phyloP scores from a whole-genome alignment of 2,797 vertebrate species.

The Myotis vivesi region DNA sequence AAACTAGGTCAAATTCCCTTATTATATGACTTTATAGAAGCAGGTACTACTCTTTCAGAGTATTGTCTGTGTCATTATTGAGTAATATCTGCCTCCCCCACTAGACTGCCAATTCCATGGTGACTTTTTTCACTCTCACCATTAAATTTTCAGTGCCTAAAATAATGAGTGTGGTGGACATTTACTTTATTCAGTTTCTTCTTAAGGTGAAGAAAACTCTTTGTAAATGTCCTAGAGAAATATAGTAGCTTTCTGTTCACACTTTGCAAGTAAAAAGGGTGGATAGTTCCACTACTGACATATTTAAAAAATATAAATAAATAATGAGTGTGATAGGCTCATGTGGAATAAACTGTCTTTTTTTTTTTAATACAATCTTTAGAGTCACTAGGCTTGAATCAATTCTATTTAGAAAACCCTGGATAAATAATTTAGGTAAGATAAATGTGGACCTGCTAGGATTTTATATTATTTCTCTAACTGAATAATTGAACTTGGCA shows the following conservation, averaged over 20 bases:
- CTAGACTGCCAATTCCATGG: not conserved
- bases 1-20: not conserved
- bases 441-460: not conserved
- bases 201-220: no score
- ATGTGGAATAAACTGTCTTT: not conserved
- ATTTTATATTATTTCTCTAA: slow-evolving; percentile 28
- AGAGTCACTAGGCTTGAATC: not conserved
- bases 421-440: not conserved
- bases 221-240: no score
- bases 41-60: not conserved
- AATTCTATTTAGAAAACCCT: not conserved
- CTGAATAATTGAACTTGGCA: not conserved
- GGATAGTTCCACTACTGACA: no score
- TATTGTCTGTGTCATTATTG: not conserved
- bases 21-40: not conserved
- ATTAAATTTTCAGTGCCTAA: not conserved
- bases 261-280: no score
- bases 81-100: not conserved
- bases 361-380: not conserved
- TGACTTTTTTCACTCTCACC: not conserved
- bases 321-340: not conserved
- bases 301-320: no score
- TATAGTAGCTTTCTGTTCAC: no score
- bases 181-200: no score
- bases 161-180: not conserved